These are phyloP conservation scores for Periophthalmus magnuspinnatus DNA, from an alignment of 2,797 vertebrate genomes.

Conservation along the genomic window DNA sequence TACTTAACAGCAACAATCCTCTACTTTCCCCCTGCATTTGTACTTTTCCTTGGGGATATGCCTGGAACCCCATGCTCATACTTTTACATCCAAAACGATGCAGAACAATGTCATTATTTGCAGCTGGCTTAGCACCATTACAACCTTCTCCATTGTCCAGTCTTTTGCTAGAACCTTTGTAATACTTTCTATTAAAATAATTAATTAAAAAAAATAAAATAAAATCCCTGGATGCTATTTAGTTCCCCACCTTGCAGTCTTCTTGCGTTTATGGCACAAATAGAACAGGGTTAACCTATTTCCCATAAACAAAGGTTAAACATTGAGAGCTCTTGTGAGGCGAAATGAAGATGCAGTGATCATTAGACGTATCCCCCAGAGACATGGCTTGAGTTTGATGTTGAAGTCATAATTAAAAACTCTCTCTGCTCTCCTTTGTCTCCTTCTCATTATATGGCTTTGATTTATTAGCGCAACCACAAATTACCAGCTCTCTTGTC, in stretches of 20 bases:
- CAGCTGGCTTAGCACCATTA: too few species aligned
- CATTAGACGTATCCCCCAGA: conserved; percentile 72
- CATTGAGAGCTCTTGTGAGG: conserved; percentile 33
- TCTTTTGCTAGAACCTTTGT: background rate
- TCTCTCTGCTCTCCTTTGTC: conserved; percentile 63
- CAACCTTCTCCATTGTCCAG: background rate
- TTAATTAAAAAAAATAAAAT: background rate
- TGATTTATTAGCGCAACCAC: conserved; percentile 72
- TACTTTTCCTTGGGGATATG: background rate
- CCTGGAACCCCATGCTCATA: too few species aligned
- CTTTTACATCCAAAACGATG: too few species aligned
- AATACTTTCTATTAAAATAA: background rate
- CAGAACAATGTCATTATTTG: too few species aligned
- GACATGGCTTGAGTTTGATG: conserved; percentile 71
- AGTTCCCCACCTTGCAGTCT: background rate
- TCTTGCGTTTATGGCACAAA: background rate
- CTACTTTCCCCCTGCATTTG: background rate
- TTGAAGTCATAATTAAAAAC: conserved; percentile 82
- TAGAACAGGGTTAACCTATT: background rate
- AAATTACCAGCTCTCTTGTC: conserved; percentile 42
- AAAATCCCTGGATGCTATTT: background rate
- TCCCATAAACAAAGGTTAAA: conserved; percentile 24
- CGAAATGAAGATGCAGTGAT: conserved; percentile 52
- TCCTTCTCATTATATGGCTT: conserved; percentile 60
- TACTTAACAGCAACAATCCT: background rate